Evolutionary conservation across 1,140 invertebrate species (phyloP), one percentile per base, ranked within the genome.

Genomic region (Drosophila suzukii): DNA sequence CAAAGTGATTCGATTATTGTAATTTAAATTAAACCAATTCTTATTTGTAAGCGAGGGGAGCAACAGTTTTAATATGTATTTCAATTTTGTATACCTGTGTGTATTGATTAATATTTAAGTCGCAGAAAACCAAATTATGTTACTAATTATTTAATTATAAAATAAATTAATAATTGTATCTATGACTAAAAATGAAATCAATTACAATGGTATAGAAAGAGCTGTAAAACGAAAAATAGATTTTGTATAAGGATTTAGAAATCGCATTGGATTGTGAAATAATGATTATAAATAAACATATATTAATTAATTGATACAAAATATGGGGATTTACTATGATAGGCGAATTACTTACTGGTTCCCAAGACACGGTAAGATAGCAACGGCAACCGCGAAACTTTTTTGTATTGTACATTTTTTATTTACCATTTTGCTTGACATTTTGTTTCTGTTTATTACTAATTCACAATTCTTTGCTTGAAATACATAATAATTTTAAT

Each of bases 381-480:
- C 10, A 32, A 50, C 6, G 8, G 0, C 13, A 27, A n/a, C 17
- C 24, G 12, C 13, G 2, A 24, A 27, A 30, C 4, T 30, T 47
- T 49, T 49, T 49, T 49, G 49, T 51, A 51, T 51, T 51, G 49
- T 51, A 88, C 79, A 82, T 79, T 83, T 75, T 86, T 86, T 86
- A 88, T 88, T 88, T 82, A 79, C 84, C 83, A 70, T 73, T 79
- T 88, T 85, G 75, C 81, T 83, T 88, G 75, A 72, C 75, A 68
- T 84, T 81, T 78, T 75, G 49, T 65, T 59, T 84, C 57, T 67
- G 47, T 82, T 86, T 86, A 86, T 83, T 88, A 88, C 83, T 86
- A 86, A 88, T 86, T 86, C 83, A 86, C 83, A 86, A 88, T 86
- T 77, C 83, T 88, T 88, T 86, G 79, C 63, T 88, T 88, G 75